phyloP scores from a whole-genome alignment of 1,140 invertebrate genomes.

The Telenomus remus region DNA sequence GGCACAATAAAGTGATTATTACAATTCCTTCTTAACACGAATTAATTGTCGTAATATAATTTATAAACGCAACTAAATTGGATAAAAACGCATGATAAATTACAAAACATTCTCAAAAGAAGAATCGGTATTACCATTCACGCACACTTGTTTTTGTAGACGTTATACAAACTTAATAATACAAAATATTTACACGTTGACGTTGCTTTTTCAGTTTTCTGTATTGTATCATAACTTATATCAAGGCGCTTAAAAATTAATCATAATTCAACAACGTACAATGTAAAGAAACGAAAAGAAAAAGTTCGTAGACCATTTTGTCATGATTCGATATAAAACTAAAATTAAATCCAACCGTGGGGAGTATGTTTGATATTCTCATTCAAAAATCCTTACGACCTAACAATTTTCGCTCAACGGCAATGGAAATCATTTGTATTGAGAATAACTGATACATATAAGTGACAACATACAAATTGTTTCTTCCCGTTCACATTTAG shows the following conservation, averaged over 20 bases:
- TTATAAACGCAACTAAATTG: slow-evolving; percentile 26
- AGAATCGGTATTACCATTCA: slow-evolving; percentile 25
- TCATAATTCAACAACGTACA: slow-evolving; percentile 26
- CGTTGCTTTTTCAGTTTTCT: slow-evolving; percentile 15
- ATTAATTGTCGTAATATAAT: slow-evolving; percentile 34
- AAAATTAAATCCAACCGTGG: slow-evolving; percentile 30
- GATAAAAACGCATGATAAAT: slow-evolving; percentile 39
- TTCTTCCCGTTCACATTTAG: slow-evolving; percentile 7
- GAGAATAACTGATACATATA: slow-evolving; percentile 30
- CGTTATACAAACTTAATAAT: slow-evolving; percentile 36
- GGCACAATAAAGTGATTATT: slow-evolving; percentile 43
- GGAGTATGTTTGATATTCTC: slow-evolving; percentile 37
- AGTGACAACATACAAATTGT: slow-evolving; percentile 20
- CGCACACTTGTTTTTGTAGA: slow-evolving; percentile 16
- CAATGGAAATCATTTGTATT: slow-evolving; percentile 47
- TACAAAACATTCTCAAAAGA: slow-evolving; percentile 43
- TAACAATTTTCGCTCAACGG: slow-evolving; percentile 11
- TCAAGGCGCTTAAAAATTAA: slow-evolving; percentile 31
- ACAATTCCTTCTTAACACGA: slow-evolving; percentile 42
- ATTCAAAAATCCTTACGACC: slow-evolving; percentile 32
- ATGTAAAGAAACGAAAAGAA: slow-evolving; percentile 7
- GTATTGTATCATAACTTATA: slow-evolving; percentile 7
- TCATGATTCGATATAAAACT: slow-evolving; percentile 26
- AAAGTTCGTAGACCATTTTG: slow-evolving; percentile 19
- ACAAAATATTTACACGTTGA: slow-evolving; percentile 36